Conservation (phyloP, 2,113 vertebrate genomes). For the Nothoprocta perdicaria region DNA sequence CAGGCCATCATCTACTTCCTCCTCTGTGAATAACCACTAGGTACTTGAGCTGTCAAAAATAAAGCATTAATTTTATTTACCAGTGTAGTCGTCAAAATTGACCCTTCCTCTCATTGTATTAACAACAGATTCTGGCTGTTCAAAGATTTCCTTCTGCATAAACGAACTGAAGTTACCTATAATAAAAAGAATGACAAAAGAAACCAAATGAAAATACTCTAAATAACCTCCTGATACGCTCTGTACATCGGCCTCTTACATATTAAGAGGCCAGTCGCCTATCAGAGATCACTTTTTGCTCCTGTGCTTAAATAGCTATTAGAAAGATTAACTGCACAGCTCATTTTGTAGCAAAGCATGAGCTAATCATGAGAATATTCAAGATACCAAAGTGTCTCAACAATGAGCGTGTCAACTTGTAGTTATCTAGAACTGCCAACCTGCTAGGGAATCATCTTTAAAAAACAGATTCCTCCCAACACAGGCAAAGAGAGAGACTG, state of each 20-base stretch:
- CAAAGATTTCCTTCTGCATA: constrained; percentile 99
- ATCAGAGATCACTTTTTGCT: not conserved
- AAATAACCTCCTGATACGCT: not conserved
- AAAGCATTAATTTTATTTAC: constrained; percentile 71
- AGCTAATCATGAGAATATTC: not conserved
- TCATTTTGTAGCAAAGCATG: not conserved
- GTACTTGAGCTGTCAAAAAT: not conserved
- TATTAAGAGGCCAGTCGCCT: not conserved
- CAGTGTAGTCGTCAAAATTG: constrained; percentile 96
- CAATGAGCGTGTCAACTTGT: not conserved
- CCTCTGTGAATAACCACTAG: not conserved
- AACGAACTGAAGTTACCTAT: constrained; percentile 97
- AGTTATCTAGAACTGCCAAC: no score
- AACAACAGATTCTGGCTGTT: constrained; percentile 97
- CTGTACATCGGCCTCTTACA: accelerated
- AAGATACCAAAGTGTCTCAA: not conserved
- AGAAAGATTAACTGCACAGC: not conserved
- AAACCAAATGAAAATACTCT: not conserved
- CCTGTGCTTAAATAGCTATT: not conserved
- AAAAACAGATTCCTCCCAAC: no score
- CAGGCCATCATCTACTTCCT: not conserved
- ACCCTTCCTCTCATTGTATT: constrained; percentile 99
- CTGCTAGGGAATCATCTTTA: no score
- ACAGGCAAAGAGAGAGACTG: not conserved
- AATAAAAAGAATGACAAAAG: not conserved